Percentiles rank a stretch among this genome's conserved stretches.
These are phyloP conservation scores for Motacilla alba DNA, from an alignment of 2,113 vertebrate species.

Conservation along the genomic window DNA sequence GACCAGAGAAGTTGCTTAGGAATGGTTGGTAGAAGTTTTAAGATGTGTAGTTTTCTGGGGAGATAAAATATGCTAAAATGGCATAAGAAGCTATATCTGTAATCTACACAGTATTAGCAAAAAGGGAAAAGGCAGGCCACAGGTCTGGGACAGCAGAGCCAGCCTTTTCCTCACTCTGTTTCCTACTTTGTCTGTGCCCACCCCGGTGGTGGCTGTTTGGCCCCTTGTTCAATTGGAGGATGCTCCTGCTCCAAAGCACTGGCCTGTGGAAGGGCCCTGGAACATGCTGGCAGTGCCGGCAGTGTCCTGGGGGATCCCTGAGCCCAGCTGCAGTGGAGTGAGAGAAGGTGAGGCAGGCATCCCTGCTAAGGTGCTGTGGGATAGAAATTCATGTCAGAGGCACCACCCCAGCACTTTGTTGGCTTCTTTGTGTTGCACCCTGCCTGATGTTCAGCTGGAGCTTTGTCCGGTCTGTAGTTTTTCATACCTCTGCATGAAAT, in stretches of 20 bases:
- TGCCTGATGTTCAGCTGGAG: background rate
- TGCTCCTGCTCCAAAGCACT: background rate
- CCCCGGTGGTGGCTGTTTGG: background rate
- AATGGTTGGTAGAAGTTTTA: background rate
- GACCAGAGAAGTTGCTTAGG: background rate
- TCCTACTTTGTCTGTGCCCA: background rate
- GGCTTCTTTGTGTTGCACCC: background rate
- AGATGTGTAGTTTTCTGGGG: background rate
- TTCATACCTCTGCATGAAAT: background rate
- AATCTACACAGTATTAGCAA: background rate
- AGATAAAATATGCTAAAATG: background rate
- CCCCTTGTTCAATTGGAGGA: accelerated
- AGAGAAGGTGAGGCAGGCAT: too few relatives aligned
- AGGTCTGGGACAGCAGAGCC: background rate
- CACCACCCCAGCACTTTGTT: background rate
- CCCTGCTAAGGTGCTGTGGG: background rate
- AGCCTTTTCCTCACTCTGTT: background rate
- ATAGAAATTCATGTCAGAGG: background rate
- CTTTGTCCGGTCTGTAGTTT: background rate
- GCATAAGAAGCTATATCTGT: accelerated
- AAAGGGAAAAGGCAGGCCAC: background rate
- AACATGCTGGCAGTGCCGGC: background rate
- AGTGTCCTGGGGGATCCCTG: background rate
- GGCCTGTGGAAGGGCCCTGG: background rate
- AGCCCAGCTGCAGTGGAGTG: background rate